Evolutionary conservation across 2,797 vertebrate species (phyloP), one percentile per base, ranked within the genome.

Genomic region (Anguilla obscura): DNA sequence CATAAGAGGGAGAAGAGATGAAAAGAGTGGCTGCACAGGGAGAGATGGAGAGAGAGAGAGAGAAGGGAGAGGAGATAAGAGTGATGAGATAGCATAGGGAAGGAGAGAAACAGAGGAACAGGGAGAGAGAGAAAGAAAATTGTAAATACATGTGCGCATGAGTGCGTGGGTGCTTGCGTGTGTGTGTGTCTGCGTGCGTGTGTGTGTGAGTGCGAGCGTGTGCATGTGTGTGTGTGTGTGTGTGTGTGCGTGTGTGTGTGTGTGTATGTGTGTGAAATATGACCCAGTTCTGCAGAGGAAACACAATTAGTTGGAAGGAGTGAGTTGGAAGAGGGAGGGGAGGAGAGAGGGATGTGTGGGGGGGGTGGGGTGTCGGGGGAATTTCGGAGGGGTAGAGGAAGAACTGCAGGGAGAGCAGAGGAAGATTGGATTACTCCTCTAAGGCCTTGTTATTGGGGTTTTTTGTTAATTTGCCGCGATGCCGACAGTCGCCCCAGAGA

Each of bases 361-460:
- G n/a, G 10, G 76, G 10, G 69, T 18, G 54, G 82, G 63, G 48
- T 30, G 3, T 8, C 24, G n/a, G 21, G 52, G 50, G 82, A 84
- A 6, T 74, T 10, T 30, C 9, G 10, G n/a, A 84, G 83, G 33
- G 1, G 27, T 24, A 6, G 87, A 24, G 27, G n/a, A 48, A 2
- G 16, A 48, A 30, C 79, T 50, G 87, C 2, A 54, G 45, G 14
- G 63, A 85, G 60, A 74, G 48, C 45, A 69, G 63, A 8, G 27
- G 63, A 69, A 69, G 33, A 85, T 74, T 71, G 63, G 60, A 86
- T 74, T 88, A 58, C 84, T 88, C 50, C 84, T 88, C 85, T 80
- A 76, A 40, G 69, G 18, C 54, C 52, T 82, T 9, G 36, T 87
- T 82, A 58, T 82, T 87, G 36, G 86, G 54, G 60, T 56, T 87